Conservation (phyloP, 2,113 vertebrate genomes). For the Piliocolobus tephrosceles region DNA sequence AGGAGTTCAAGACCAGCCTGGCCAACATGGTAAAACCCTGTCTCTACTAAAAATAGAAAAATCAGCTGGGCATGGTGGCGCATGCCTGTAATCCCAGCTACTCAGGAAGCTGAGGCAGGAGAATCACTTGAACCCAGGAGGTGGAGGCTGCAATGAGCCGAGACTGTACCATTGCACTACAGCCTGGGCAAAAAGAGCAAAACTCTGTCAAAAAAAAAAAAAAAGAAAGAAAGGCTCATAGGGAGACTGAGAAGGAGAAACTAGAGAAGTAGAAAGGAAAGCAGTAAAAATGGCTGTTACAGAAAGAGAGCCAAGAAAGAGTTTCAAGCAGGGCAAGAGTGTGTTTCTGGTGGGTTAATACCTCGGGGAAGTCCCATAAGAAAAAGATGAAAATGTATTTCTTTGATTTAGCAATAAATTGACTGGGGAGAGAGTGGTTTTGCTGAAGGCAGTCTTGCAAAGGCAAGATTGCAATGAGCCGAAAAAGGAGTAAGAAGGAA, state of each 20-base stretch:
- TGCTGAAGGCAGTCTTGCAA: background rate
- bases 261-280: background rate
- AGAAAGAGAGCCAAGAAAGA: background rate
- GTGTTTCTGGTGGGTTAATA: background rate
- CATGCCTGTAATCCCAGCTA: no score
- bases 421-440: background rate
- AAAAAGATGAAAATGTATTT: background rate
- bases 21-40: no score
- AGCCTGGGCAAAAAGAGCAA: no score
- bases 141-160: no score
- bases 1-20: no score
- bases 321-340: background rate
- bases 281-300: no score
- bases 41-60: no score
- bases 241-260: background rate
- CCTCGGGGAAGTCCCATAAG: background rate
- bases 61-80: no score
- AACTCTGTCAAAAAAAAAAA: no score
- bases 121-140: no score
- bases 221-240: background rate
- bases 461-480: background rate
- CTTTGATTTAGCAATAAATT: background rate
- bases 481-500: background rate
- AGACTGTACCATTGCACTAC: no score
- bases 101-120: no score